Conservation (phyloP, 1,140 invertebrate genomes). For the Phymorhynchus buccinoides region DNA sequence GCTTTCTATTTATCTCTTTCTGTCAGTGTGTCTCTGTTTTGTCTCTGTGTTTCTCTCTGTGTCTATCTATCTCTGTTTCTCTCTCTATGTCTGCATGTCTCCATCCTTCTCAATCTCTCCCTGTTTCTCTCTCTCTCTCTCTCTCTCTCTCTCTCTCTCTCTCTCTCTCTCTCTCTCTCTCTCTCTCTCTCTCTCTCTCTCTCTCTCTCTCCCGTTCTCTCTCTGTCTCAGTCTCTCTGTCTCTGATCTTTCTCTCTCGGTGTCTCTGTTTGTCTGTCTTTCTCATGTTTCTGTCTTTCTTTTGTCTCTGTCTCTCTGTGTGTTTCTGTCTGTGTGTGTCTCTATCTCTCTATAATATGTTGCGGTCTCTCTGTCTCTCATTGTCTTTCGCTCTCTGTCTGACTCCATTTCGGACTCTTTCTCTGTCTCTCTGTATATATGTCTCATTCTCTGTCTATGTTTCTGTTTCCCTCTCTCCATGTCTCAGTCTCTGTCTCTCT, state of each 20-base stretch:
- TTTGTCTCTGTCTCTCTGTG: not conserved
- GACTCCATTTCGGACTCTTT: not conserved
- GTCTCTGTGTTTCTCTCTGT: not conserved
- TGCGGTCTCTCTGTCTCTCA: too few relatives aligned
- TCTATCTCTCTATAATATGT: too few relatives aligned
- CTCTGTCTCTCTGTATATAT: not conserved
- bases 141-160: slow-evolving; percentile 41
- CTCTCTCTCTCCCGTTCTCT: slow-evolving; percentile 6
- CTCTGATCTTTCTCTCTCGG: too few relatives aligned
- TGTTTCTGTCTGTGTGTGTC: not conserved
- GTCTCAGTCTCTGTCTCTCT: too few relatives aligned
- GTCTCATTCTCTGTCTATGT: too few relatives aligned
- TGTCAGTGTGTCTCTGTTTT: not conserved
- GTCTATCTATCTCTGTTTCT: not conserved
- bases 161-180: slow-evolving; percentile 39
- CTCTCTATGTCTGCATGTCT: slow-evolving; percentile 3
- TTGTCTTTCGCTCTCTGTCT: slow-evolving; percentile 31
- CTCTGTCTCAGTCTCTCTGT: not conserved
- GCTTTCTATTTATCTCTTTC: not conserved
- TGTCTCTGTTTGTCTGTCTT: not conserved
- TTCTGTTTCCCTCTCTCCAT: too few relatives aligned
- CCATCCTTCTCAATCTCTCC: slow-evolving; percentile 20
- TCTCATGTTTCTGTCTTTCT: not conserved
- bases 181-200: slow-evolving; percentile 33
- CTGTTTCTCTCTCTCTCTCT: slow-evolving; percentile 28